Evolutionary conservation across 2,113 vertebrate genomes (phyloP), one percentile per base, ranked within the genome.

Genomic region (Zootoca vivipara): DNA sequence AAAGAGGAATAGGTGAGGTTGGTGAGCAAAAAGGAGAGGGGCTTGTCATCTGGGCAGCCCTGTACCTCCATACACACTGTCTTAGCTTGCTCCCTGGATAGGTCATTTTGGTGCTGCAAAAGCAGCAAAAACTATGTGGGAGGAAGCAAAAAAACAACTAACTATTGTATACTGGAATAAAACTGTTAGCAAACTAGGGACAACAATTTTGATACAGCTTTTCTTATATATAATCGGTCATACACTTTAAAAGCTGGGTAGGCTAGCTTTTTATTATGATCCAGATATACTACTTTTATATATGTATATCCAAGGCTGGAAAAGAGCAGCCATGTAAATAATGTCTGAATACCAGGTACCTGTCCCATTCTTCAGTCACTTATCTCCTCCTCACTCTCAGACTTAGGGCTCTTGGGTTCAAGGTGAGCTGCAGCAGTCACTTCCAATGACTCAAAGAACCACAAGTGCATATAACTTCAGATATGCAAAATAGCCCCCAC

Each of bases 241-340:
- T 33, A 88, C 89, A 72, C 73, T 80, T 80, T 15, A 85, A 73
- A 38, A 88, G 86, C 77, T 40, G 78, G 82, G 77, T 79, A 93
- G 18, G 85, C 40, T 92, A 83, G 78, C 40, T 83, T 78, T 83
- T 90, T 89, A 20, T 62, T 62, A 62, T 20, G 58, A 62, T 18
- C 58, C 18, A 18, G 13, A 62, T 62, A 62, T 62, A 20, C 16
- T 62, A 62, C 4, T 62, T 62, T 62, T 62, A 62, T 4, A 62
- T 16, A 62, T 62, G 58, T 92, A 90, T 89, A 95, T 92, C 75
- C 35, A 87, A 62, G 58, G 64, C 1, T 90, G 86, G 94, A 94
- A 85, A 38, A 91, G 93, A 75, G 78, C 20, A 83, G 35, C 2
- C n/a, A 52, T 5, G 84, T 73, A 91, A 56, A 62, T 82, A 6